These are phyloP conservation scores for Wasmannia auropunctata DNA, from an alignment of 1,140 invertebrate species.

Conservation along the genomic window DNA sequence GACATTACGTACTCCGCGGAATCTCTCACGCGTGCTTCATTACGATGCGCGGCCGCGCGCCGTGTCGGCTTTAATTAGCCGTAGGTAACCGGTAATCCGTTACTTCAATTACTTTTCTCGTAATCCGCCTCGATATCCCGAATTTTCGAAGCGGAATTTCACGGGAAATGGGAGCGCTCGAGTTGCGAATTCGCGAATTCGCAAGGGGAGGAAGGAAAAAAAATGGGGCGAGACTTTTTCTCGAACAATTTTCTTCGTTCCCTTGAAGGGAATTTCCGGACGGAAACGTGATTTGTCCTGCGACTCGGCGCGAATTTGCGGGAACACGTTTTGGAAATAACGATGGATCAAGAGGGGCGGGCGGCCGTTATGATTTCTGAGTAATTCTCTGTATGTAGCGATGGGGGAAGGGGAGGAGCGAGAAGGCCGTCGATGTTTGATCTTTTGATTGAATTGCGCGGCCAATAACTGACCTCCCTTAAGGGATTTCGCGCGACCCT, in stretches of 20 bases:
- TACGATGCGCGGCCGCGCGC: slow-evolving; percentile 53
- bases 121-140: slow-evolving; percentile 1
- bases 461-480: slow-evolving; percentile 75
- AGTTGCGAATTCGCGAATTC: neutral
- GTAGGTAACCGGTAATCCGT: slow-evolving; percentile 54
- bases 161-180: neutral
- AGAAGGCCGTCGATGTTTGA: slow-evolving; percentile 67
- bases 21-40: slow-evolving; percentile 57
- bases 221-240: neutral
- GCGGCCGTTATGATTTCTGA: slow-evolving; percentile 14
- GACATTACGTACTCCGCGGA: slow-evolving; percentile 50
- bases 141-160: slow-evolving; percentile 40
- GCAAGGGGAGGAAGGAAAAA: neutral
- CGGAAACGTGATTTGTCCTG: slow-evolving; percentile 43
- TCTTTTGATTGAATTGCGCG: slow-evolving; percentile 76
- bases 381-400: slow-evolving; percentile 37
- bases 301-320: slow-evolving; percentile 12
- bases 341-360: neutral
- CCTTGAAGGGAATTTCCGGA: neutral
- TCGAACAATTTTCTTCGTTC: neutral
- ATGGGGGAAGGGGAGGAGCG: too few species aligned
- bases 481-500: slow-evolving; percentile 64
- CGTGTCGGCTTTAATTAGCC: slow-evolving; percentile 55
- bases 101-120: slow-evolving; percentile 52
- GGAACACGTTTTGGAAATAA: slow-evolving; percentile 59